A percentile compares a stretch with the other conserved stretches of the same genome.
Evolutionary conservation across 2,888 invertebrate genomes (phyloP).

Genomic region (Caenorhabditis drosophilae): DNA sequence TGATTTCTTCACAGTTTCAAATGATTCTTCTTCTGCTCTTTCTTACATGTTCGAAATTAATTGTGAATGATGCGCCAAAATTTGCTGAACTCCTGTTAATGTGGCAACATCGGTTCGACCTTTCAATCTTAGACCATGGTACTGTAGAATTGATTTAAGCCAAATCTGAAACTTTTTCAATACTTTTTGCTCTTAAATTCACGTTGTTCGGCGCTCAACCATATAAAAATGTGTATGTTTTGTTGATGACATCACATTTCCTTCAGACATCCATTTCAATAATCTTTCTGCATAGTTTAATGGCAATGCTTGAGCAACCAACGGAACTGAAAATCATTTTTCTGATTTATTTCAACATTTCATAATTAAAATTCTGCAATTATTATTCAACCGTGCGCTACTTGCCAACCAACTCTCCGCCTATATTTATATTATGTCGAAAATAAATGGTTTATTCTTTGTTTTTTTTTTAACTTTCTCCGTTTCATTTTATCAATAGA

Average conservation of each 20-base stretch:
- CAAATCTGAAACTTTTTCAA: constrained; percentile 37
- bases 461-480: too few relatives aligned
- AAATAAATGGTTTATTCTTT: too few relatives aligned
- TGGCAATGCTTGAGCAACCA: constrained; percentile 79
- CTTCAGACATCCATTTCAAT: constrained; percentile 76
- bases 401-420: too few relatives aligned
- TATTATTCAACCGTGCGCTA: too few relatives aligned
- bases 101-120: constrained; percentile 47
- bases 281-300: constrained; percentile 80
- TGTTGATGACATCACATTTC: constrained; percentile 77
- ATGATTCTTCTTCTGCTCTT: too few relatives aligned
- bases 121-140: constrained; percentile 57
- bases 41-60: constrained; percentile 40
- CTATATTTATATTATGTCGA: too few relatives aligned
- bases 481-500: too few relatives aligned
- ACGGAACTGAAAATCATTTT: constrained; percentile 77
- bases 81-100: constrained; percentile 60
- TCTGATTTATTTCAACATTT: too few relatives aligned
- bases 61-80: constrained; percentile 47
- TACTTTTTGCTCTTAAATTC: background rate
- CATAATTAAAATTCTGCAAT: too few relatives aligned
- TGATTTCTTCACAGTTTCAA: too few relatives aligned
- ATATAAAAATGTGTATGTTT: constrained; percentile 88
- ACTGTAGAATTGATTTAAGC: constrained; percentile 49
- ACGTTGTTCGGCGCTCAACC: constrained; percentile 16